Conservation (phyloP, 2,888 invertebrate genomes). For the Xylophagus ater region DNA sequence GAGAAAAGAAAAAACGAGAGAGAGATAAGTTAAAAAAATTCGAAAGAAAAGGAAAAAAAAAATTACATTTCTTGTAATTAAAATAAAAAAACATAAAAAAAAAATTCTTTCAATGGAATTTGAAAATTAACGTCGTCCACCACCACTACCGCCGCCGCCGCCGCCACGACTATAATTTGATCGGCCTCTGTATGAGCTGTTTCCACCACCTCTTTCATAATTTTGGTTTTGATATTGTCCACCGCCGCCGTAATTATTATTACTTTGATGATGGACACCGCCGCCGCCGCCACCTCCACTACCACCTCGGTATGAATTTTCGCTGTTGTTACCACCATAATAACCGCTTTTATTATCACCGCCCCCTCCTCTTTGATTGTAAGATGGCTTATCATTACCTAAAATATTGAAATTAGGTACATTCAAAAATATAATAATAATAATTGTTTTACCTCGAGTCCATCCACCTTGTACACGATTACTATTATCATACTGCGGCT, state of each 20-base stretch:
- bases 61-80: no score
- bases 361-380: conserved; percentile 20
- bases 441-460: conserved; percentile 22
- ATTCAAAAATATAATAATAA: neutral
- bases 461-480: conserved; percentile 39
- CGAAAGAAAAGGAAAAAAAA: no score
- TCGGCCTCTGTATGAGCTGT: conserved; percentile 28
- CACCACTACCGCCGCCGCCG: conserved; percentile 19
- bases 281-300: conserved; percentile 17
- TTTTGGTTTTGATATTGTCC: conserved; percentile 20
- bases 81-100: no score
- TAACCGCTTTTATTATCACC: conserved; percentile 18
- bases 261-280: conserved; percentile 13
- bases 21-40: no score
- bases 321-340: conserved; percentile 17
- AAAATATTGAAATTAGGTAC: neutral
- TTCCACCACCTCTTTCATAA: conserved; percentile 18
- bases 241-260: conserved; percentile 20
- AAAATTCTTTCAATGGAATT: neutral
- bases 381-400: conserved; percentile 6
- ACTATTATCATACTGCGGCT: conserved; percentile 26
- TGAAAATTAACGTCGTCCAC: conserved; percentile 6
- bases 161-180: conserved; percentile 35
- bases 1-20: no score
- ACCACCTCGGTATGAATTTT: conserved; percentile 20